Evolutionary conservation across 2,888 invertebrate genomes (phyloP), one percentile per base, ranked within the genome.

Genomic region (Tupiocoris notatus): DNA sequence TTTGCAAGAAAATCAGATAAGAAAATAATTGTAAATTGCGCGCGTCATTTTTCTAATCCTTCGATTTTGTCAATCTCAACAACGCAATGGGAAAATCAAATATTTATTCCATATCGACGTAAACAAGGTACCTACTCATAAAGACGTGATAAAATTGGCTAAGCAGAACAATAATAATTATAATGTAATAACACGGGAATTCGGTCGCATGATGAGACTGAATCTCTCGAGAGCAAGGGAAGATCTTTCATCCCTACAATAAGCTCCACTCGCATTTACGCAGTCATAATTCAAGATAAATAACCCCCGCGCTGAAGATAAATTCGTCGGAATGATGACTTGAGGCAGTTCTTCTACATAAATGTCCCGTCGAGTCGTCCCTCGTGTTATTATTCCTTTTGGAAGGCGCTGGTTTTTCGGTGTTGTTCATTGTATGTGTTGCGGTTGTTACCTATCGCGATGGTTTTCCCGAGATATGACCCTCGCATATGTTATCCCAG

Each of bases 221-320:
- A 39, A 39, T 39, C 39, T 39, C 12, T 7, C 39, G 12, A 3
- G 39, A 12, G 39, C 12, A 7, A 39, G 3, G 39, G 39, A 39
- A 12, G 39, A 39, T 39, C 39, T 39, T 39, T 39, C 39, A 39
- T 39, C 39, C 12, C 6, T 39, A 39, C 39, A 39, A 12, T 12
- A 39, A 39, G 39, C 39, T 3, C 39, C 39, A 3, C 3, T 12
- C 39, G 39, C 39, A 39, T 39, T 39, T 39, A 39, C 25, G 12
- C 65, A 39, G 25, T 65, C 65, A 65, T 65, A 65, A 25, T 65
- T 65, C 65, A 65, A 65, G 65, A 65, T 65, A 39, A 65, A 65
- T 65, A 65, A n/a, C 54, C 65, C 39, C 39, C 17, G 65, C 12
- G 17, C 65, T 20, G 17, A 39, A 65, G 65, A 65, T 65, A 65